Conservation (phyloP, 1,140 invertebrate species). For the Heliconius melpomene region DNA sequence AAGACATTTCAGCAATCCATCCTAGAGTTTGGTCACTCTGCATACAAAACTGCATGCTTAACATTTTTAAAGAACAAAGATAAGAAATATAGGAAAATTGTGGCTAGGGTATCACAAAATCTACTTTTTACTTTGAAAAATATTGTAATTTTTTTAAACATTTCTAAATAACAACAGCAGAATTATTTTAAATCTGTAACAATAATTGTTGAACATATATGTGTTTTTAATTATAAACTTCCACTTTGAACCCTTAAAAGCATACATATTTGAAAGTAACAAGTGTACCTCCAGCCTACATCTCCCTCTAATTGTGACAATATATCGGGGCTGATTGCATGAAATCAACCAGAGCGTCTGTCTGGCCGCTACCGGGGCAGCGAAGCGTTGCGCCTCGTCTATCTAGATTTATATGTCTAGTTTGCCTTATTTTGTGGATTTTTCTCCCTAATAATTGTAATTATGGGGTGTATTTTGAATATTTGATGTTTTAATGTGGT, state of each 20-base stretch:
- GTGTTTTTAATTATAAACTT: background rate
- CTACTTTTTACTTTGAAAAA: too few relatives aligned
- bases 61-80: too few relatives aligned
- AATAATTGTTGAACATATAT: too few relatives aligned
- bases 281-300: slow-evolving; percentile 25
- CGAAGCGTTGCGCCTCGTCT: slow-evolving; percentile 29
- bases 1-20: too few relatives aligned
- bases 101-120: too few relatives aligned
- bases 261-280: background rate
- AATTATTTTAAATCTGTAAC: too few relatives aligned
- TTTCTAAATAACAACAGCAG: too few relatives aligned
- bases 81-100: too few relatives aligned
- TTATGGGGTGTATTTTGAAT: background rate
- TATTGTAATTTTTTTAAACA: too few relatives aligned
- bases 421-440: background rate
- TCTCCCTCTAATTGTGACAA: slow-evolving; percentile 70
- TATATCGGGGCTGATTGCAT: slow-evolving; percentile 65
- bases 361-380: slow-evolving; percentile 39
- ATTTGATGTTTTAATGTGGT: background rate
- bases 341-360: slow-evolving; percentile 66
- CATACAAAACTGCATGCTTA: too few relatives aligned
- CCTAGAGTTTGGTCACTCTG: too few relatives aligned
- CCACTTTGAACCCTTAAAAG: background rate
- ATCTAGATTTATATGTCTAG: background rate
- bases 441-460: background rate